These are phyloP conservation scores for Mus caroli DNA, from an alignment of 2,797 vertebrate genomes.

Conservation along the genomic window DNA sequence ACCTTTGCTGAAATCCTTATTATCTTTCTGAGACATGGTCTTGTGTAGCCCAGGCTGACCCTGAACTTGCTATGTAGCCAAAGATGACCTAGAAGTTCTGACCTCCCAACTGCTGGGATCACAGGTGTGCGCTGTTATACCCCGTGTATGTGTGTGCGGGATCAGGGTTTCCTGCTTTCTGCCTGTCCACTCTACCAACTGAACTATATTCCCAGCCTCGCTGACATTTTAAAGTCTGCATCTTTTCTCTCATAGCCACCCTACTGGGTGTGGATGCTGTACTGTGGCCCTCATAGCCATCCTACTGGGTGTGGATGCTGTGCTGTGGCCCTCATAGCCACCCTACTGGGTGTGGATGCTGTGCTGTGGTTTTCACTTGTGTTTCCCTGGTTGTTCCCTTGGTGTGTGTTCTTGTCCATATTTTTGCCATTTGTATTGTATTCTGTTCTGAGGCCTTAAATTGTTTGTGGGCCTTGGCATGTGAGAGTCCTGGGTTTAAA, in stretches of 20 bases:
- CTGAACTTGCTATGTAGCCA: not conserved
- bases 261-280: not conserved
- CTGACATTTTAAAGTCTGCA: not conserved
- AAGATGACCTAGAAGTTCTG: not conserved
- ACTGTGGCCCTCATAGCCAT: not conserved
- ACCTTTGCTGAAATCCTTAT: not conserved
- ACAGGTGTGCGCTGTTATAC: too few species aligned
- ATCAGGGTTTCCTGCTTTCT: too few species aligned
- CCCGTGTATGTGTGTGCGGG: too few species aligned
- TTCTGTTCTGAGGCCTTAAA: slow-evolving; percentile 6
- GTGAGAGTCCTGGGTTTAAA: not conserved
- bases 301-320: not conserved
- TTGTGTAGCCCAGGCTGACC: not conserved
- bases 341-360: not conserved
- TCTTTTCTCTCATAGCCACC: not conserved
- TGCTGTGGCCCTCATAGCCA: not conserved
- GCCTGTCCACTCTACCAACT: not conserved
- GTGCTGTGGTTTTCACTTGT: slow-evolving; percentile 8
- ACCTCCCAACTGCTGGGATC: not conserved
- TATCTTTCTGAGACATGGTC: not conserved
- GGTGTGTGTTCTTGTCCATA: not conserved
- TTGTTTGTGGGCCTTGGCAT: not conserved
- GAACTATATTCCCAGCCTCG: not conserved
- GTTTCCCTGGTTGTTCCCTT: not conserved
- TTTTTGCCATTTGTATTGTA: slow-evolving; percentile 32